These are phyloP conservation scores for Orthosia gracilis DNA, from an alignment of 2,888 invertebrate species.

Conservation along the genomic window DNA sequence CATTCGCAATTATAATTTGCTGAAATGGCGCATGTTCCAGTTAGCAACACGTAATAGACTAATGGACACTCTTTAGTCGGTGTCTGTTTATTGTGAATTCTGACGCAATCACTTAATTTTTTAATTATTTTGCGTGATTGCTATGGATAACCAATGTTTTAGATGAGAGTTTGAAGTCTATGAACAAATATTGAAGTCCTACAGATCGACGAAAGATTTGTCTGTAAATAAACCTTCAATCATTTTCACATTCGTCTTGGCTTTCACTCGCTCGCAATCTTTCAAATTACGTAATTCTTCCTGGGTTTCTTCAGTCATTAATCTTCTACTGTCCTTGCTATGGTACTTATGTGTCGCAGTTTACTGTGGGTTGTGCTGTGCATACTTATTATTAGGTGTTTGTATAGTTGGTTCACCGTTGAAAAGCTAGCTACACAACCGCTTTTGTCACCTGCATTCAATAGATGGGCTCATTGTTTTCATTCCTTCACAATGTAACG, in stretches of 20 bases:
- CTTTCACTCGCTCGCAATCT: slow-evolving; percentile 56
- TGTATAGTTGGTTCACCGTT: slow-evolving; percentile 59
- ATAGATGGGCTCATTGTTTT: slow-evolving; percentile 82
- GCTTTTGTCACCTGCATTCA: slow-evolving; percentile 78
- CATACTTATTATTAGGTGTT: slow-evolving; percentile 60
- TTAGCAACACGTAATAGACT: slow-evolving; percentile 62
- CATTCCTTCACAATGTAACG: slow-evolving; percentile 79
- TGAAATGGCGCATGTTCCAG: slow-evolving; percentile 72
- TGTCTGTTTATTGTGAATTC: slow-evolving; percentile 49
- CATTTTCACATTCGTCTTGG: slow-evolving; percentile 57
- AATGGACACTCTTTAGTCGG: slow-evolving; percentile 62
- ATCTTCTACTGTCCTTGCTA: slow-evolving; percentile 56
- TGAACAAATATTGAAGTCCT: slow-evolving; percentile 10
- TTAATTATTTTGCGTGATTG: slow-evolving; percentile 59
- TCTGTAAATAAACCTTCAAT: slow-evolving; percentile 51
- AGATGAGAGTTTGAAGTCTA: neutral
- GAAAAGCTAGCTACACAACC: slow-evolving; percentile 67
- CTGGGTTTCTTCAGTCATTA: slow-evolving; percentile 59
- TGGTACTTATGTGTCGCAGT: slow-evolving; percentile 50
- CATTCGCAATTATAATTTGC: slow-evolving; percentile 63
- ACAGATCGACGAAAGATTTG: slow-evolving; percentile 11
- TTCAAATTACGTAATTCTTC: slow-evolving; percentile 61
- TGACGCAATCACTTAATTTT: slow-evolving; percentile 56
- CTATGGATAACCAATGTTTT: slow-evolving; percentile 34
- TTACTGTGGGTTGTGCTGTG: slow-evolving; percentile 38